Evolutionary conservation across 1,140 invertebrate species (phyloP), one percentile per base, ranked within the genome.

Genomic region (Drosophila kohkoa): DNA sequence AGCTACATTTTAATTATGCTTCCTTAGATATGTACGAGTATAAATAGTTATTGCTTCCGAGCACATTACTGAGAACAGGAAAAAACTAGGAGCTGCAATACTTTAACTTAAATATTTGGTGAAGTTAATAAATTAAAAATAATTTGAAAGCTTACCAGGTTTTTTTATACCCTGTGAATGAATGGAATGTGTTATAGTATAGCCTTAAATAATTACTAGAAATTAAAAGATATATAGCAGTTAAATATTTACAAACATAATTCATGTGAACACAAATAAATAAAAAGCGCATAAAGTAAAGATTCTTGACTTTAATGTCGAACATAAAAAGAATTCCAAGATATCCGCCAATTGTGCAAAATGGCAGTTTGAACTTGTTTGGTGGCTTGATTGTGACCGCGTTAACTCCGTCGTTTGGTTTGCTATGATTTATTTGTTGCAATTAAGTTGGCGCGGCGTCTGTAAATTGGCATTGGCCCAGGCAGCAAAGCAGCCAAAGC

Each of bases 351-450:
- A 38, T 55, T 16, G 16, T 11, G 11, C 58, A 15, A 3, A 25
- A 3, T 25, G 15, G 15, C 35, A 58, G 3, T 20, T 38, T 3
- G 1, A 30, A 52, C 32, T 64, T 64, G 16, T 49, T 38, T 41
- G 51, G 8, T 41, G 32, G 32, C 13, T 20, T 57, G 32, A 20
- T 57, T 65, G 43, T 65, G 32, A 43, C 55, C 41, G 55, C 58
- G 10, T 49, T 49, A 20, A 28, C 46, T 38, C 35, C 2, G 13
- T 8, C n/a, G 38, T 4, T 25, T 35, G 52, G 20, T 25, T 43
- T 25, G 43, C 66, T 69, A 79, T 86, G 82, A 87, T 87, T 87
- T 87, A 87, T 87, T 87, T 87, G 75, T 64, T 82, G 83, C 82
- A 86, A 86, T 86, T 86, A 87, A 87, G 75, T 79, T 69, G 66